Evolutionary conservation across 2,113 vertebrate genomes (phyloP).

Genomic region (Prolemur simus): DNA sequence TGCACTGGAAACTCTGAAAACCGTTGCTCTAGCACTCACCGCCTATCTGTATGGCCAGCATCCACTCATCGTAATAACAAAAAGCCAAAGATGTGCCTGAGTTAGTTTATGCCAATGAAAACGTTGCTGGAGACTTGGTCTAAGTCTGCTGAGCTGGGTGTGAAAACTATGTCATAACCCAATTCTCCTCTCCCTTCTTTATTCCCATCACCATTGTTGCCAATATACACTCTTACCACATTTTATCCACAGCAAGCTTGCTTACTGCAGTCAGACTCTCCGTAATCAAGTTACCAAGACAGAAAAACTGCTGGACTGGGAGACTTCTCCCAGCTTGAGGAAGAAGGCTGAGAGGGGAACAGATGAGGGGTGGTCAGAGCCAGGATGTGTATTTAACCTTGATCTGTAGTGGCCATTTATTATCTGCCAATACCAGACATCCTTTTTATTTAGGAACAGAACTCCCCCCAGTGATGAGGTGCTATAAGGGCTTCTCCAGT

Average conservation of each 20-base stretch:
- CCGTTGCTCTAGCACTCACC: too few relatives aligned
- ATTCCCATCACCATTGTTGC: background rate
- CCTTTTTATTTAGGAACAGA: background rate
- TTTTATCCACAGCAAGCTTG: background rate
- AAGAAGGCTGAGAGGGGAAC: background rate
- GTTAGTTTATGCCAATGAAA: background rate
- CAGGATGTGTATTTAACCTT: background rate
- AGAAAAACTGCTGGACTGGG: background rate
- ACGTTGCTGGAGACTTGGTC: background rate
- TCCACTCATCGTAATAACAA: background rate
- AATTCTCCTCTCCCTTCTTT: too few relatives aligned
- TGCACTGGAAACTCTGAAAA: background rate
- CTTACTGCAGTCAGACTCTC: background rate
- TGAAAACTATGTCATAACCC: fast-evolving
- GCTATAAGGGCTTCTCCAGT: background rate
- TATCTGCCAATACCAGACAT: background rate
- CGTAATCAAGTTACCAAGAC: background rate
- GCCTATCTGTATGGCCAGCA: background rate
- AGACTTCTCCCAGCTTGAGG: background rate
- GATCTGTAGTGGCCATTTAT: background rate
- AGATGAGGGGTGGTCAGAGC: background rate
- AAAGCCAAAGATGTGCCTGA: background rate
- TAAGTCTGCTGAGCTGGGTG: background rate
- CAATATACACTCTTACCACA: fast-evolving
- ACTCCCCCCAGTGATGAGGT: background rate